Percentiles rank a stretch among this genome's conserved stretches.
phyloP scores from a whole-genome alignment of 2,113 vertebrate species.

The Pleuronectes platessa region DNA sequence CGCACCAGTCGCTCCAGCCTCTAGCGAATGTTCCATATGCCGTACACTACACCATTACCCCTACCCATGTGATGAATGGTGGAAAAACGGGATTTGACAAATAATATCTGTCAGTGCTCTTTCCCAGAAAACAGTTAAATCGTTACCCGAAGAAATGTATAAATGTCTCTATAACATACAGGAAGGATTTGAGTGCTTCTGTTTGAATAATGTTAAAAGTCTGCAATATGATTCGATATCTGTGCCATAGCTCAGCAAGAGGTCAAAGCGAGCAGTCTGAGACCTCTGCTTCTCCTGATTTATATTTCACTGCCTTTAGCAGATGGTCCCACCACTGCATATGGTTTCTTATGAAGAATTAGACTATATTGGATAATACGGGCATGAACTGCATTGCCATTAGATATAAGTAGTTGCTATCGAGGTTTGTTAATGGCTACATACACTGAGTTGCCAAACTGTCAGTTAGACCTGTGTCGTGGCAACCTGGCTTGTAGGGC shows the following conservation, averaged over 20 bases:
- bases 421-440: background rate
- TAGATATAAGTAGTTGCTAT: background rate
- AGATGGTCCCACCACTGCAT: slow-evolving; percentile 1
- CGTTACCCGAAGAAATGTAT: slow-evolving; percentile 59
- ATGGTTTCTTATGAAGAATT: background rate
- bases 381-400: background rate
- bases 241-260: slow-evolving; percentile 39
- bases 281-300: slow-evolving; percentile 24
- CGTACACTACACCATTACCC: slow-evolving; percentile 71
- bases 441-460: slow-evolving; percentile 22
- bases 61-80: slow-evolving; percentile 68
- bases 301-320: slow-evolving; percentile 28
- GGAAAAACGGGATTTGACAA: slow-evolving; percentile 76
- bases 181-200: slow-evolving; percentile 41
- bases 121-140: slow-evolving; percentile 63
- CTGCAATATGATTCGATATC: slow-evolving; percentile 36
- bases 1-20: slow-evolving; percentile 63
- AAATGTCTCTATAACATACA: slow-evolving; percentile 60
- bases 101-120: slow-evolving; percentile 67
- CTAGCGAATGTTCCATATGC: slow-evolving; percentile 70
- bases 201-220: slow-evolving; percentile 47
- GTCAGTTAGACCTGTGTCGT: slow-evolving; percentile 17
- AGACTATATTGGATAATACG: background rate
- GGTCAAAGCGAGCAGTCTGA: slow-evolving; percentile 34
- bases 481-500: slow-evolving; percentile 30